Percentiles rank a stretch among this genome's conserved stretches.
Conservation (phyloP, 1,140 invertebrate genomes). For the Drosophila funebris region DNA sequence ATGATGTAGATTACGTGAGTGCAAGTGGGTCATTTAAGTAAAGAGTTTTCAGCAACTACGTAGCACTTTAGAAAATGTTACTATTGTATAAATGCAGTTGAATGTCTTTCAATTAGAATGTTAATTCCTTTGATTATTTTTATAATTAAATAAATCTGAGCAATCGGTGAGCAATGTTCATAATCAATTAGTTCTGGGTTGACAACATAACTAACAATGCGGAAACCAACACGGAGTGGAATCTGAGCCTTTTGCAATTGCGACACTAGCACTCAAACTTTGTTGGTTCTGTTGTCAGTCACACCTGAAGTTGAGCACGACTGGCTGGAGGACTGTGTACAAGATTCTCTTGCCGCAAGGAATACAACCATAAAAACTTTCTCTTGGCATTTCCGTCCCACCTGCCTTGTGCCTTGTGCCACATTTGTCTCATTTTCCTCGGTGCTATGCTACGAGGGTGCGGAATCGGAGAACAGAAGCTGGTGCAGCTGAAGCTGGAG, state of each 20-base stretch:
- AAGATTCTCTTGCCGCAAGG: slow-evolving; percentile 21
- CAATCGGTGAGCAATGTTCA: background rate
- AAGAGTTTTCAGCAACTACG: background rate
- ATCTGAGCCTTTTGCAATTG: slow-evolving; percentile 60
- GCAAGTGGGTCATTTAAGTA: slow-evolving; percentile 2
- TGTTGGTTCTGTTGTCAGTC: slow-evolving; percentile 42
- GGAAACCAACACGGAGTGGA: slow-evolving; percentile 22
- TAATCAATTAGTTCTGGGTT: slow-evolving; percentile 21
- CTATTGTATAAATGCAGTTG: background rate
- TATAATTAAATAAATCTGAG: background rate
- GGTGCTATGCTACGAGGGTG: background rate
- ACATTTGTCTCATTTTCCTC: slow-evolving; percentile 69
- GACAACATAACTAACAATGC: slow-evolving; percentile 13
- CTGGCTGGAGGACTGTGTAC: background rate
- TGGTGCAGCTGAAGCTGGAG: slow-evolving; percentile 1
- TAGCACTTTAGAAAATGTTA: background rate
- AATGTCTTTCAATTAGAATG: slow-evolving; percentile 1
- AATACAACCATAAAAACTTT: slow-evolving; percentile 56
- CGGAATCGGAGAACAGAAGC: background rate
- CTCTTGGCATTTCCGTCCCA: slow-evolving; percentile 27
- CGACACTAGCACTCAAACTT: slow-evolving; percentile 56
- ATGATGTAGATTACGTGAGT: background rate
- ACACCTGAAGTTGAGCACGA: slow-evolving; percentile 47
- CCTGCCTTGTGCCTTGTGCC: slow-evolving; percentile 18
- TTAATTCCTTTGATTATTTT: background rate